phyloP scores from a whole-genome alignment of 1,140 invertebrate species.

The Caerostris extrusa region DNA sequence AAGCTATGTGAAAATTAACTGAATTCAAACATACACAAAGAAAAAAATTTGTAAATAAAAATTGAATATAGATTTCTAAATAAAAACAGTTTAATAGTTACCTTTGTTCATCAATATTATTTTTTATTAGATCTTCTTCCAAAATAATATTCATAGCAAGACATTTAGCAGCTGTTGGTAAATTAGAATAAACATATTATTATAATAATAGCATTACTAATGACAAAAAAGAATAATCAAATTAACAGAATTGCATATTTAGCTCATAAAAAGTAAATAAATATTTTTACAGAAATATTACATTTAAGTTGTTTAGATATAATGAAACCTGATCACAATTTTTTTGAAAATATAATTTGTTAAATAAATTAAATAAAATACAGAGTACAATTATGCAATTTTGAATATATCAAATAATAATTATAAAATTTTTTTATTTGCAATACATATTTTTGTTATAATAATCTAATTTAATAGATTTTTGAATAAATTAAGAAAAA shows the following conservation, averaged over 20 bases:
- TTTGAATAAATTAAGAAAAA: no score
- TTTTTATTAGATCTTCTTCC: conserved; percentile 63
- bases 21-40: no score
- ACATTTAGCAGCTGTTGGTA: conserved; percentile 44
- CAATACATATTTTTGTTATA: not conserved
- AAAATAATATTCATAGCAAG: conserved; percentile 39
- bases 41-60: no score
- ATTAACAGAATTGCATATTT: no score
- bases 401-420: not conserved
- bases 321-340: no score
- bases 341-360: no score
- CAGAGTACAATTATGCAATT: not conserved
- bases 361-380: not conserved
- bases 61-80: no score
- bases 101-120: conserved; percentile 60
- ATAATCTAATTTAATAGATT: not conserved
- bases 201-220: not conserved
- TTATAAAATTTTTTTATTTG: not conserved
- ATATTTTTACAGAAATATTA: not conserved
- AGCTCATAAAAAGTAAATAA: not conserved
- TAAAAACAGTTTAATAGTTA: not conserved
- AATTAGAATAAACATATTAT: not conserved
- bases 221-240: not conserved
- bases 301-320: no score
- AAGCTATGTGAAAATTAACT: no score